Evolutionary conservation across 2,888 invertebrate species (phyloP).

Genomic region (Aradus depressus): DNA sequence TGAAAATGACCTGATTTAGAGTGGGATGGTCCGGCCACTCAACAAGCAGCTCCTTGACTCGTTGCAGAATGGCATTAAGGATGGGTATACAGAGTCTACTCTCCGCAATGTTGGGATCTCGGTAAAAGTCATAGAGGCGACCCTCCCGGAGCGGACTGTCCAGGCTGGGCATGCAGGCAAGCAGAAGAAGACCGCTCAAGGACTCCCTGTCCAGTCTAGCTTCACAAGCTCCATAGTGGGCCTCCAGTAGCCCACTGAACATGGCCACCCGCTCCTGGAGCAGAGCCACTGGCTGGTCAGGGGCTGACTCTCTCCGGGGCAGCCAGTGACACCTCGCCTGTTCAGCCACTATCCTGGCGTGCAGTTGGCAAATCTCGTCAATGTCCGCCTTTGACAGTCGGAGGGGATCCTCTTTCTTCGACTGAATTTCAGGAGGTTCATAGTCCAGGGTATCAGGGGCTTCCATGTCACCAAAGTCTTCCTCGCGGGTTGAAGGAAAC

Average conservation of each 20-base stretch:
- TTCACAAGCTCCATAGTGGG: slow-evolving; percentile 43
- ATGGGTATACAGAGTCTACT: slow-evolving; percentile 59
- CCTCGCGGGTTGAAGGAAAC: slow-evolving; percentile 49
- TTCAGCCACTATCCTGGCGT: slow-evolving; percentile 47
- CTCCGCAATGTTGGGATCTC: slow-evolving; percentile 68
- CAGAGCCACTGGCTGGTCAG: slow-evolving; percentile 29
- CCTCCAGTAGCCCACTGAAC: slow-evolving; percentile 45
- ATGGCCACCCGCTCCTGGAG: slow-evolving; percentile 46
- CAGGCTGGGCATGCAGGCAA: slow-evolving; percentile 36
- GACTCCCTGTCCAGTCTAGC: slow-evolving; percentile 44
- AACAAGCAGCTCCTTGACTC: slow-evolving; percentile 50
- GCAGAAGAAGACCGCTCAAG: slow-evolving; percentile 47
- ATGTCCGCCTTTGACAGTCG: slow-evolving; percentile 38
- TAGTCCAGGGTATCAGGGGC: slow-evolving; percentile 41
- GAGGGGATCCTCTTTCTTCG: slow-evolving; percentile 1
- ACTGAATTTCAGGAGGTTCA: not conserved
- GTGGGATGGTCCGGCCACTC: slow-evolving; percentile 90
- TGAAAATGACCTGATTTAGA: slow-evolving; percentile 59
- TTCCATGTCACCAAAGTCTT: slow-evolving; percentile 59
- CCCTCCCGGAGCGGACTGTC: slow-evolving; percentile 33
- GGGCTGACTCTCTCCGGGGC: slow-evolving; percentile 35
- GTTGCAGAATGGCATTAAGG: slow-evolving; percentile 50
- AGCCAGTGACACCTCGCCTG: slow-evolving; percentile 52
- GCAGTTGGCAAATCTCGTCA: slow-evolving; percentile 47
- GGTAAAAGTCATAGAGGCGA: slow-evolving; percentile 61